These are phyloP conservation scores for Athene cunicularia DNA, from an alignment of 2,113 vertebrate species.

Conservation along the genomic window DNA sequence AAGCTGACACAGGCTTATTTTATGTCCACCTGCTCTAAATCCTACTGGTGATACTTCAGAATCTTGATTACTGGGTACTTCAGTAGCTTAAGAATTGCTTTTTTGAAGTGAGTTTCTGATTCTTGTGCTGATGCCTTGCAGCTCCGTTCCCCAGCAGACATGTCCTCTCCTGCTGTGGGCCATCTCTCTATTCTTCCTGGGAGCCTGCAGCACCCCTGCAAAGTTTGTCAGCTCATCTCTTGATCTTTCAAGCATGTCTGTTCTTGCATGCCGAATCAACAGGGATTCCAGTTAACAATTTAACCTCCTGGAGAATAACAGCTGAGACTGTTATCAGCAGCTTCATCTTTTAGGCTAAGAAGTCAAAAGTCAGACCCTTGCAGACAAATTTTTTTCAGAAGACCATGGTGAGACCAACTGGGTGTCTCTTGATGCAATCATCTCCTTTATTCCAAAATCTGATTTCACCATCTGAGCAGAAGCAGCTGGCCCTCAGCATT, in stretches of 20 bases:
- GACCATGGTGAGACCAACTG: background rate
- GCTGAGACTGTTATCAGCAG: background rate
- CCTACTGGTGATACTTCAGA: background rate
- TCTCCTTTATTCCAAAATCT: background rate
- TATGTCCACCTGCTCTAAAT: background rate
- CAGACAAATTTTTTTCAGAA: background rate
- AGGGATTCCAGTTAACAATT: background rate
- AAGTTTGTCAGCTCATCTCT: background rate
- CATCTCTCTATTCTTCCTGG: background rate
- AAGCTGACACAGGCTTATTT: background rate
- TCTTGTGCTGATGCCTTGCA: background rate
- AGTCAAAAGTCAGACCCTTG: background rate
- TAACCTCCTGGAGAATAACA: background rate
- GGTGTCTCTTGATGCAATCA: background rate
- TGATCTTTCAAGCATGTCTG: background rate
- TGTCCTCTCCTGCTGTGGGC: fast-evolving
- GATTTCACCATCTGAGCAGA: background rate
- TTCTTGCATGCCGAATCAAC: background rate
- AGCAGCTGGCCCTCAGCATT: background rate
- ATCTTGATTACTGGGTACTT: background rate
- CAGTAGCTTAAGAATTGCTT: background rate
- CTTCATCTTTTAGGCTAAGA: background rate
- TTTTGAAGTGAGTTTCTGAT: background rate
- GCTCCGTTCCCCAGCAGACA: background rate
- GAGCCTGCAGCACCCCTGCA: background rate